Evolutionary conservation across 2,797 vertebrate genomes (phyloP).

Genomic region (Toxotes lorentzi): DNA sequence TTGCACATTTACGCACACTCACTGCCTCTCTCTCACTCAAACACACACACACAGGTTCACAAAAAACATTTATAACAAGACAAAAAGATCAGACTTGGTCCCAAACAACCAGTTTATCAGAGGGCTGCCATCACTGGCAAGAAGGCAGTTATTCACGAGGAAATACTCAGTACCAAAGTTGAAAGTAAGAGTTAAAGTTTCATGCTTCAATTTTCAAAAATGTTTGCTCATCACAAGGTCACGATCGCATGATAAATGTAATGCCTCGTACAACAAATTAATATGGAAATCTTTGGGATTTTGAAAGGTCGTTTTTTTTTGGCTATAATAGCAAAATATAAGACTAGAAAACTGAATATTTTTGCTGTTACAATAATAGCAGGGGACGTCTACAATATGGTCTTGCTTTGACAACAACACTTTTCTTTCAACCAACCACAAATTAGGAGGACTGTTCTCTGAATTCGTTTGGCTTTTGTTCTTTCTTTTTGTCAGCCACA

Average conservation of each 20-base stretch:
- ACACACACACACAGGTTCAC: constrained; percentile 2
- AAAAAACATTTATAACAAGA: constrained; percentile 23
- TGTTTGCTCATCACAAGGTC: neutral
- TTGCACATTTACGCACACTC: constrained; percentile 32
- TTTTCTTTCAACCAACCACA: neutral
- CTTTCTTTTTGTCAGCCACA: neutral
- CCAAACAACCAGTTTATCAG: constrained; percentile 50
- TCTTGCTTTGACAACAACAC: neutral
- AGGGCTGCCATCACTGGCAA: constrained; percentile 16
- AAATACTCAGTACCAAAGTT: constrained; percentile 46
- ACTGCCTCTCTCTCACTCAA: too few relatives aligned
- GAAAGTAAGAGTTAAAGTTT: neutral
- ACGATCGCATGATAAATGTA: neutral
- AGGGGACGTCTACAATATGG: neutral
- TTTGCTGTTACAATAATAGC: neutral
- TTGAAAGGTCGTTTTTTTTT: neutral
- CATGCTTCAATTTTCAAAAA: neutral
- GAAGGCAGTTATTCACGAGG: constrained; percentile 30
- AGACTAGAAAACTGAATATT: neutral
- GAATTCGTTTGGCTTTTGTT: constrained; percentile 21
- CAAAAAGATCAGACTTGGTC: constrained; percentile 65
- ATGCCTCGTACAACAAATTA: neutral
- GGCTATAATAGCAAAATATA: neutral
- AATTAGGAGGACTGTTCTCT: constrained; percentile 19
- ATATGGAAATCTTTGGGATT: neutral